These are phyloP conservation scores for Caenorhabditis doughertyi DNA, from an alignment of 2,888 invertebrate species.

Conservation along the genomic window DNA sequence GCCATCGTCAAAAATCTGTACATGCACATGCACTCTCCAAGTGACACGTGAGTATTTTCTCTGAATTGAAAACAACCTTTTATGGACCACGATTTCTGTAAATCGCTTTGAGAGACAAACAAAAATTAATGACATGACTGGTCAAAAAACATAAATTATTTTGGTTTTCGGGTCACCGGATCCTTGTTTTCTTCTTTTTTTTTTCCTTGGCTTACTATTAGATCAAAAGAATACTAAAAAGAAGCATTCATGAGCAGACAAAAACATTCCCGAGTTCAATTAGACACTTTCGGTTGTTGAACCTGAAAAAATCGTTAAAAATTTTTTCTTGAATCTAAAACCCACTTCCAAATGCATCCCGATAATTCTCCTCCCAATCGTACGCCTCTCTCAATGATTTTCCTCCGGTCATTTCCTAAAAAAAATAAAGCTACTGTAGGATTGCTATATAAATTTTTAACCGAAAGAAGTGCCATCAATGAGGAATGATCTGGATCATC, in stretches of 20 bases:
- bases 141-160: conserved; percentile 22
- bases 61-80: conserved; percentile 4
- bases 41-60: conserved; percentile 75
- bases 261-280: conserved; percentile 16
- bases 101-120: not conserved
- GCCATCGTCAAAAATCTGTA: conserved; percentile 81
- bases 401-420: conserved; percentile 38
- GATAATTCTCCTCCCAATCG: conserved; percentile 51
- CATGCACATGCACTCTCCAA: conserved; percentile 82
- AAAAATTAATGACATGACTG: not conserved
- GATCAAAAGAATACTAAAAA: not conserved
- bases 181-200: conserved; percentile 3
- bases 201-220: not conserved
- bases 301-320: conserved; percentile 4
- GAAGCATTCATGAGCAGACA: not conserved
- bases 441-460: not conserved
- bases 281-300: conserved; percentile 22
- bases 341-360: conserved; percentile 30
- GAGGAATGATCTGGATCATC: conserved; percentile 66
- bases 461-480: conserved; percentile 25
- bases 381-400: conserved; percentile 46
- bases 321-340: not conserved
- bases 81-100: not conserved
- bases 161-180: conserved; percentile 12
- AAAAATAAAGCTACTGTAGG: not conserved